Conservation (phyloP, 2,797 vertebrate species). For the Sylvia borin region DNA sequence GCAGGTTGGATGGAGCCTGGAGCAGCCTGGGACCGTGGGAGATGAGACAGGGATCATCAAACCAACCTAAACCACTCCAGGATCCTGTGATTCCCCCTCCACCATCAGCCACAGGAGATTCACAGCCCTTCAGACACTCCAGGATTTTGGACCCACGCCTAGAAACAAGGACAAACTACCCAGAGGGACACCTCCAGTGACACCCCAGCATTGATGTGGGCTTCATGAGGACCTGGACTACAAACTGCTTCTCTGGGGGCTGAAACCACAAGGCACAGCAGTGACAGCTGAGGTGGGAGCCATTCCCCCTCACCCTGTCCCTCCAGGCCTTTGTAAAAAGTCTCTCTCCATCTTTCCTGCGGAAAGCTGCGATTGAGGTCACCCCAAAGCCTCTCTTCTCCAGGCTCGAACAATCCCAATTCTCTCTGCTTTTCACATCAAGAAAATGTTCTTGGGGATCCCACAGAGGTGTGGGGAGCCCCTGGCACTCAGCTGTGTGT, state of each 20-base stretch:
- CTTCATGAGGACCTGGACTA: too few relatives aligned
- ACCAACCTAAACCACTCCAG: not conserved
- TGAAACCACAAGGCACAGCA: not conserved
- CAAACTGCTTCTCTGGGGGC: not conserved
- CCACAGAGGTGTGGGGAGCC: not conserved
- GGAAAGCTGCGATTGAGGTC: not conserved
- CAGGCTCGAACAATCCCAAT: not conserved
- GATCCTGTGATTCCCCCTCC: not conserved
- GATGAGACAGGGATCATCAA: not conserved
- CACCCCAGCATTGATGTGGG: not conserved
- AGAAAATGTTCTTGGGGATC: not conserved
- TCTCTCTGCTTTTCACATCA: not conserved
- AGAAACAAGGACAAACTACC: not conserved
- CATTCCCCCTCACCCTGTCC: not conserved
- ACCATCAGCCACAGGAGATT: not conserved
- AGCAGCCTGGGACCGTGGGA: too few relatives aligned
- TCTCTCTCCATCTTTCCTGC: not conserved
- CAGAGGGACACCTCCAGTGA: not conserved
- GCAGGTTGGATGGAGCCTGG: too few relatives aligned
- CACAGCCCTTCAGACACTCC: not conserved
- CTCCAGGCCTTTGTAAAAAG: too few relatives aligned
- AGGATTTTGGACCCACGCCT: not conserved
- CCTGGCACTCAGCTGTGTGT: not conserved
- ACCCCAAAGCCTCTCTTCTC: not conserved
- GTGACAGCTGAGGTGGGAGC: not conserved